phyloP scores from a whole-genome alignment of 1,140 invertebrate species.

The Calycopis cecrops region DNA sequence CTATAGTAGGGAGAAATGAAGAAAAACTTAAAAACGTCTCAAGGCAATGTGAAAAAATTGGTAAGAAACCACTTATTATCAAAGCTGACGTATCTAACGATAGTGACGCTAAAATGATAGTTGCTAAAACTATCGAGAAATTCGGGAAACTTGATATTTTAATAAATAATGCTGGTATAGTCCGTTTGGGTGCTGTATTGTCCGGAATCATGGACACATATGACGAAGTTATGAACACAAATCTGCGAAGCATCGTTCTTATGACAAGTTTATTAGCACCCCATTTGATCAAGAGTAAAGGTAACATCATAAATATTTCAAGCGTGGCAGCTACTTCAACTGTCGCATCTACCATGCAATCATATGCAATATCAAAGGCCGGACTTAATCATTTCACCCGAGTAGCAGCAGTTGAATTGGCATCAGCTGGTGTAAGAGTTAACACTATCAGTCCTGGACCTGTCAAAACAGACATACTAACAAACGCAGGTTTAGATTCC shows the following conservation, averaged over 20 bases:
- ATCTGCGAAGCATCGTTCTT: slow-evolving; percentile 14
- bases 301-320: slow-evolving; percentile 29
- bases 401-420: slow-evolving; percentile 18
- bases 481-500: slow-evolving; percentile 2
- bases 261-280: slow-evolving; percentile 20
- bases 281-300: slow-evolving; percentile 24
- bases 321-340: slow-evolving; percentile 17
- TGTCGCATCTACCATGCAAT: neutral
- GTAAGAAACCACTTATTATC: slow-evolving; percentile 19
- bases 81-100: slow-evolving; percentile 19
- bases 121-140: slow-evolving; percentile 16
- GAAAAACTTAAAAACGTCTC: slow-evolving; percentile 15
- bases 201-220: slow-evolving; percentile 14
- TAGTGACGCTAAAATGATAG: slow-evolving; percentile 11
- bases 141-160: slow-evolving; percentile 20
- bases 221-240: slow-evolving; percentile 20
- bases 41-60: slow-evolving; percentile 17
- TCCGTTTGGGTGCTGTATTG: slow-evolving; percentile 2
- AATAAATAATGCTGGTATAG: slow-evolving; percentile 23
- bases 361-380: slow-evolving; percentile 21
- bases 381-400: slow-evolving; percentile 19
- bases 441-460: slow-evolving; percentile 24
- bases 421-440: no score
- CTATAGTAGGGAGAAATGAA: slow-evolving; percentile 24
- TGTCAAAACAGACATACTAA: slow-evolving; percentile 15